Evolutionary conservation across 1,140 invertebrate genomes (phyloP).

Genomic region (Eurosta solidaginis): DNA sequence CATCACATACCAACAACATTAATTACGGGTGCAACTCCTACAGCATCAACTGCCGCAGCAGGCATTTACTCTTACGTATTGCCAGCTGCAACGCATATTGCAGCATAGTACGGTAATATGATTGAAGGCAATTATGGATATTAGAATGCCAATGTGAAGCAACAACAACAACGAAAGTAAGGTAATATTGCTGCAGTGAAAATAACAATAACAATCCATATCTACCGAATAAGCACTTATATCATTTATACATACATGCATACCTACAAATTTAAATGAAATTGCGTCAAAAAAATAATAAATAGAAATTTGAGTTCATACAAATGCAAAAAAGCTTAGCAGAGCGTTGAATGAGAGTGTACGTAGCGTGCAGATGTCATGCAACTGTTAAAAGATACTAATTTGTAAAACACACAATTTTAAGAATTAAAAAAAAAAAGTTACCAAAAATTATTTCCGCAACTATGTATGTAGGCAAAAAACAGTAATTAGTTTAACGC

Average conservation of each 20-base stretch:
- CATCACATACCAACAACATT: conserved; percentile 38
- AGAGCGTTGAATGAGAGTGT: background rate
- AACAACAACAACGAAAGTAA: background rate
- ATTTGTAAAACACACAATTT: no score
- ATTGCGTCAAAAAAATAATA: background rate
- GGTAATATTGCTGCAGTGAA: background rate
- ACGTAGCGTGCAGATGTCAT: background rate
- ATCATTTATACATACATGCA: background rate
- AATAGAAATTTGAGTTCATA: background rate
- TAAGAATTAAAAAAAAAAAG: background rate
- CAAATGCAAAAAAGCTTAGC: background rate
- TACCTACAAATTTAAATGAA: background rate
- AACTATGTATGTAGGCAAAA: no score
- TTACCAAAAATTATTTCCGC: background rate
- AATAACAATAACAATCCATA: background rate
- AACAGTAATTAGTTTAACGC: no score
- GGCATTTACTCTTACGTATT: conserved; percentile 56
- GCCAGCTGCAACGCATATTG: conserved; percentile 52
- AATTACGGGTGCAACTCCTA: conserved; percentile 35
- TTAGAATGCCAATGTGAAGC: conserved; percentile 3
- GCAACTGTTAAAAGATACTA: no score
- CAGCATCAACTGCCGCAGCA: conserved; percentile 40
- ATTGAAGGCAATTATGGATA: background rate
- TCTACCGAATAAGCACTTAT: background rate
- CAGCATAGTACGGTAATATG: conserved; percentile 43